Percentiles rank a stretch among this genome's conserved stretches.
phyloP scores from a whole-genome alignment of 2,113 vertebrate species.

The Marcusenius ussheri region DNA sequence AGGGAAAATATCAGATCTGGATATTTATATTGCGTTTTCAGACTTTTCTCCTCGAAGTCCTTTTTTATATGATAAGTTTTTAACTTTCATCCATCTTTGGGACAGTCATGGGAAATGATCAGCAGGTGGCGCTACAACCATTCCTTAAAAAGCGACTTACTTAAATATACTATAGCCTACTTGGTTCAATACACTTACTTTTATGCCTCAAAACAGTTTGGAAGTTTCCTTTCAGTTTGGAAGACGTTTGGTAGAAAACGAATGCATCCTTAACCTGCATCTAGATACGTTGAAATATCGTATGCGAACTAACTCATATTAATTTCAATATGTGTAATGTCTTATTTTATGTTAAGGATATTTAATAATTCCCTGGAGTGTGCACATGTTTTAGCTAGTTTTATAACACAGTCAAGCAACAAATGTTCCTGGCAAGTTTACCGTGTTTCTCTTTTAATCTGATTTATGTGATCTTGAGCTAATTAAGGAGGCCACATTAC shows the following conservation, averaged over 20 bases:
- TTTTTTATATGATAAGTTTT: not conserved
- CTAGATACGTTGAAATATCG: not conserved
- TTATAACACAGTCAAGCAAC: not conserved
- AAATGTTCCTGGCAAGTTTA: not conserved
- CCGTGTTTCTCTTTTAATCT: not conserved
- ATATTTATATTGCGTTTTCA: not conserved
- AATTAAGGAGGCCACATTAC: not conserved
- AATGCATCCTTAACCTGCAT: not conserved
- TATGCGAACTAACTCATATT: not conserved
- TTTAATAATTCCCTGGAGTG: not conserved
- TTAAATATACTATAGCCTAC: not conserved
- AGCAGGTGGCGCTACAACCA: not conserved
- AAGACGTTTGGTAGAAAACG: not conserved
- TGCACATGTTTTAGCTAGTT: not conserved
- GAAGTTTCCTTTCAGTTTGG: not conserved
- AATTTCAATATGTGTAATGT: not conserved
- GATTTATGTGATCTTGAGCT: not conserved
- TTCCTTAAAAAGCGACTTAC: not conserved
- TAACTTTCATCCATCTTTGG: not conserved
- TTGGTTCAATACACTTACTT: not conserved
- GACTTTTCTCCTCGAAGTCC: too few species aligned
- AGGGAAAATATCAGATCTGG: not conserved
- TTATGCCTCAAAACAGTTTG: not conserved
- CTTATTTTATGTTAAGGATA: not conserved
- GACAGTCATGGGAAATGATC: not conserved